Base-by-base conservation (phyloP, 2,888 invertebrate species). In the Aleiodes testaceus region DNA sequence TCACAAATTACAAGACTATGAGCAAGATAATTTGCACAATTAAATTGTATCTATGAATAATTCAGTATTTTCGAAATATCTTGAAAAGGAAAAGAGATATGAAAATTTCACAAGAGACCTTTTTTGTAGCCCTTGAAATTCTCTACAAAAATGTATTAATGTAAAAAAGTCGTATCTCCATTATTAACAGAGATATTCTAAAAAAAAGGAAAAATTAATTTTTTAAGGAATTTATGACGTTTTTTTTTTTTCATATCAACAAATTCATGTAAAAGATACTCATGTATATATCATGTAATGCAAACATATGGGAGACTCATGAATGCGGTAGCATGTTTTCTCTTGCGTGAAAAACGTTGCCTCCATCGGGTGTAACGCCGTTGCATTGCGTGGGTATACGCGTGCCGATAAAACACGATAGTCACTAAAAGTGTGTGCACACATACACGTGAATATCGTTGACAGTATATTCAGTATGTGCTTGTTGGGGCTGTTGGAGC, bases 291-390 rank as follows among this genome's bases (percentile, higher is more conserved):
- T 9, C 30, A 50, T 50, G 30, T 18, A 53, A 64, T 53, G 30
- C 55, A 55, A 55, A 55, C 55, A 55, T 55, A 55, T 26, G 55
- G 30, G 59, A 36, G 30, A 59, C 18, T 14, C 59, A 42, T 59
- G 59, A 12, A 53, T 5, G 30, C 36, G 52, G 14, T 53, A 47
- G 47, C 47, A 53, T 70, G 53, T 49, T 70, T 53, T 49, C 45
- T 65, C 55, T 65, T 65, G 70, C 65, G 65, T 67, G 67, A 71
- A 67, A 71, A 71, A 52, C 52, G 63, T 71, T 50, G 45, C 66
- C 52, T 44, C 44, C 22, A 63, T 63, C 42, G 59, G 18, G 42
- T 45, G 47, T 44, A 22, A 59, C 16, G 63, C 26, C 45, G 22
- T 63, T 45, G n/a, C 11, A 16, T 47, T 47, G 45, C 63, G 63